Conservation (phyloP, 2,888 invertebrate species). For the Scaptomyza reducta region DNA sequence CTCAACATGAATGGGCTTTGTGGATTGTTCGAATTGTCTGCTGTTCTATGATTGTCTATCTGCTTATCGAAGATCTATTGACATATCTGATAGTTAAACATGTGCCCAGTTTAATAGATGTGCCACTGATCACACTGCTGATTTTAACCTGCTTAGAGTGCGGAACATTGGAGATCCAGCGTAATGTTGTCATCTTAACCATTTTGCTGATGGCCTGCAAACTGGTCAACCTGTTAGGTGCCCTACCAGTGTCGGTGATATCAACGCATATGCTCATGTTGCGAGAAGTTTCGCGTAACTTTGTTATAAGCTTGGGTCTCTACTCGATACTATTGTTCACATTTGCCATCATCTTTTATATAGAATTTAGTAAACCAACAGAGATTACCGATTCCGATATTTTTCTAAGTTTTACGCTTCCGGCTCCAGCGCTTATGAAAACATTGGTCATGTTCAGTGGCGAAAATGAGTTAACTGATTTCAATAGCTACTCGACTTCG, state of each 20-base stretch:
- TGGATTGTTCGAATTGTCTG: constrained; percentile 81
- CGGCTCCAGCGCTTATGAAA: constrained; percentile 87
- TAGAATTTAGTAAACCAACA: constrained; percentile 87
- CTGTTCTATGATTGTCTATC: background rate
- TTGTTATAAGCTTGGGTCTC: constrained; percentile 90
- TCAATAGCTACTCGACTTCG: constrained; percentile 89
- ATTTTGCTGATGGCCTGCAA: constrained; percentile 91
- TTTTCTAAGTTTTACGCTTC: constrained; percentile 88
- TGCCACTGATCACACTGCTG: constrained; percentile 87
- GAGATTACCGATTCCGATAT: constrained; percentile 85
- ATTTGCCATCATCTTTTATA: constrained; percentile 91
- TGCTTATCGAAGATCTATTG: constrained; percentile 85
- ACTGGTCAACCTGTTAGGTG: constrained; percentile 90
- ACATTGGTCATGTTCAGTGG: constrained; percentile 93
- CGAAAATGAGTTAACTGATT: constrained; percentile 91
- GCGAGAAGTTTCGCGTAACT: constrained; percentile 91
- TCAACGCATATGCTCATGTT: constrained; percentile 93
- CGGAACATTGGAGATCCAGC: constrained; percentile 85
- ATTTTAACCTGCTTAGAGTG: constrained; percentile 86
- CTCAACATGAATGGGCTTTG: constrained; percentile 86
- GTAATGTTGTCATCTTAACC: constrained; percentile 88
- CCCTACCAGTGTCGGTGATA: constrained; percentile 87
- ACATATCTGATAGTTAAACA: constrained; percentile 88
- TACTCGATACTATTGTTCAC: constrained; percentile 92
- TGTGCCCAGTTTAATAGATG: constrained; percentile 90